Evolutionary conservation across 1,140 invertebrate genomes (phyloP), one percentile per base, ranked within the genome.

Genomic region (Conus ventricosus): DNA sequence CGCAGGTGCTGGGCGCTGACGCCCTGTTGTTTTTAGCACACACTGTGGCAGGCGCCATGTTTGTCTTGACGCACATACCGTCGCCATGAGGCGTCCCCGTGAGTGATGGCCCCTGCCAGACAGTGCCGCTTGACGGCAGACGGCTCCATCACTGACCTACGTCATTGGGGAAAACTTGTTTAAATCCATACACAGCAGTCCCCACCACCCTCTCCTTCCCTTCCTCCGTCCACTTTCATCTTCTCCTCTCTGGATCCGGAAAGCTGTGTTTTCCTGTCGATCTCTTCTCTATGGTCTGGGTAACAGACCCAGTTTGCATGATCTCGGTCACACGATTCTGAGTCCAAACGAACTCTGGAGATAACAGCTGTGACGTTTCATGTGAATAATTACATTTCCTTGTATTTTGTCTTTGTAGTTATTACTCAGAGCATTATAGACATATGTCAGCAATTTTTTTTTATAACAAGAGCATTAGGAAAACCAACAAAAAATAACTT

Each of bases 21-120:
- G 20, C 67, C 67, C 0, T 71, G 67, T 71, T 23, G 67, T 71
- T 71, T 6, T 23, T 20, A 23, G 13, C 67, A 71, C 67, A 71
- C 67, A 20, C 20, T 0, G 67, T 20, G 0, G 1, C 7, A n/a
- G 67, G 6, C 11, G 67, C 67, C 67, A 71, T 71, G 67, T 71
- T 71, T 71, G 67, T 71, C 67, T 71, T 71, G 67, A 71, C 67
- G 67, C 67, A 71, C 17, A n/a, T 6, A 13, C 17, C 67, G 67
- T 20, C 67, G 67, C 67, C 67, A 20, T 20, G 11, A 23, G 67
- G 67, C 67, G 23, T 71, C 67, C 67, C 15, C 7, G 67, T 71
- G 67, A 71, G 67, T 71, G 67, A 71, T 71, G 67, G 67, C 67
- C 67, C 67, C 67, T 71, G 67, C 67, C 67, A 71, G 67, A 71